These are phyloP conservation scores for Pyrgus malvae DNA, from an alignment of 2,888 invertebrate genomes.

Conservation along the genomic window DNA sequence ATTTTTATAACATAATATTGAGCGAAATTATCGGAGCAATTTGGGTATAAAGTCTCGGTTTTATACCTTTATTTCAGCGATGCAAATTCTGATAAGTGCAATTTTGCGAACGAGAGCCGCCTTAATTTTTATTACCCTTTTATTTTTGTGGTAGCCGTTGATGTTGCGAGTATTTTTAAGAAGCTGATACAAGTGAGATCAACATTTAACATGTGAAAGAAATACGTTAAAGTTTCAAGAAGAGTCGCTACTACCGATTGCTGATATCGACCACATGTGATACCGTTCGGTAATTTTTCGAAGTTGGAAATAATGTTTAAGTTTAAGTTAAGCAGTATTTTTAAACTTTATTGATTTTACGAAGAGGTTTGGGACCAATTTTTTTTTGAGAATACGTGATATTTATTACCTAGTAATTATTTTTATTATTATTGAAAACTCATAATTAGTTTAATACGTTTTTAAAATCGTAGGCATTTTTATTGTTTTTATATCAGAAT, in stretches of 20 bases:
- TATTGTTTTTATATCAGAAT: too few relatives aligned
- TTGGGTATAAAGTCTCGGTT: conserved; percentile 49
- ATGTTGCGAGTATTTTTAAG: conserved; percentile 45
- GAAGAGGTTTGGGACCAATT: too few relatives aligned
- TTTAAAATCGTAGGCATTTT: too few relatives aligned
- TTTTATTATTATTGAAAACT: too few relatives aligned
- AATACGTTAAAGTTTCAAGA: conserved; percentile 14
- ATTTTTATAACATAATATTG: conserved; percentile 26
- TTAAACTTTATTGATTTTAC: too few relatives aligned
- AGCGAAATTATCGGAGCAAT: conserved; percentile 27
- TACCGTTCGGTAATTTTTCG: not conserved
- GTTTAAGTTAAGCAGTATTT: not conserved
- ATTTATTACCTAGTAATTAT: too few relatives aligned
- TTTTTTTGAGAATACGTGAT: too few relatives aligned
- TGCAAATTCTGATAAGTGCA: conserved; percentile 54
- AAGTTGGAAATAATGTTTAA: not conserved
- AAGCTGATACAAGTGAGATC: conserved; percentile 50
- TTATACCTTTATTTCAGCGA: conserved; percentile 48
- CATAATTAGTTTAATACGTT: too few relatives aligned
- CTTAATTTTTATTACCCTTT: conserved; percentile 41
- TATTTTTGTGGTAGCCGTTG: conserved; percentile 49
- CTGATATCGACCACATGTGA: conserved; percentile 30
- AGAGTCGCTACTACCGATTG: conserved; percentile 5
- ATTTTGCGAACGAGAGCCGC: conserved; percentile 45
- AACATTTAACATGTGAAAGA: conserved; percentile 41